These are phyloP conservation scores for Mobula birostris DNA, from an alignment of 2,113 vertebrate species.

Conservation along the genomic window DNA sequence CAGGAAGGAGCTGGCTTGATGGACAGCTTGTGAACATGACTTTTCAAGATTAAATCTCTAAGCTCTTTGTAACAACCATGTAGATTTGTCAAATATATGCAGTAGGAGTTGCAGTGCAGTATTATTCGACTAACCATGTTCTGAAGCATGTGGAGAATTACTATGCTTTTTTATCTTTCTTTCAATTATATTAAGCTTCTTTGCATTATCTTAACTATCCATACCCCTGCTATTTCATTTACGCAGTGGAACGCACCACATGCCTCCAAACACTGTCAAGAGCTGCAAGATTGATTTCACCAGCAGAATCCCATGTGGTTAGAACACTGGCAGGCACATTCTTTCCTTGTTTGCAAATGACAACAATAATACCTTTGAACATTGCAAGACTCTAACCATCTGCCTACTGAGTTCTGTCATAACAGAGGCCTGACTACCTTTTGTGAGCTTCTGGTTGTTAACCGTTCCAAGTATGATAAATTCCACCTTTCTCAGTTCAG, in stretches of 20 bases:
- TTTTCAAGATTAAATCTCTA: constrained; percentile 12
- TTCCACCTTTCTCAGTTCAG: neutral
- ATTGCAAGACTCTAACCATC: constrained; percentile 1
- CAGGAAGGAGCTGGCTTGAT: constrained; percentile 10
- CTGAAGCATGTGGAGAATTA: neutral
- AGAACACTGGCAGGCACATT: neutral
- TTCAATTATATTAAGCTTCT: neutral
- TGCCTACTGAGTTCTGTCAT: neutral
- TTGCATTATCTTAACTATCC: neutral
- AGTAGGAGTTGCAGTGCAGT: neutral
- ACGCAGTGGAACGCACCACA: neutral
- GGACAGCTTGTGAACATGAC: constrained; percentile 4
- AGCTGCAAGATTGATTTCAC: neutral
- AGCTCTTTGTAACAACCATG: neutral
- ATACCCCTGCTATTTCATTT: neutral
- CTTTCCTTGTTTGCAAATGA: constrained; percentile 15
- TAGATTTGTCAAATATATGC: constrained; percentile 8
- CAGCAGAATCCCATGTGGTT: neutral
- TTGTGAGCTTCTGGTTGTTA: neutral
- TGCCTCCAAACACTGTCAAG: neutral
- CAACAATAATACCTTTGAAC: neutral
- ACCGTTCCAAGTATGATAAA: neutral
- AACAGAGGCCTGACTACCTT: neutral
- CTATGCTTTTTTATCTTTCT: neutral
- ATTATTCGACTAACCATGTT: neutral